Percentiles rank a stretch among this genome's conserved stretches.
phyloP scores from a whole-genome alignment of 2,888 invertebrate genomes.

The Gibbula magus region DNA sequence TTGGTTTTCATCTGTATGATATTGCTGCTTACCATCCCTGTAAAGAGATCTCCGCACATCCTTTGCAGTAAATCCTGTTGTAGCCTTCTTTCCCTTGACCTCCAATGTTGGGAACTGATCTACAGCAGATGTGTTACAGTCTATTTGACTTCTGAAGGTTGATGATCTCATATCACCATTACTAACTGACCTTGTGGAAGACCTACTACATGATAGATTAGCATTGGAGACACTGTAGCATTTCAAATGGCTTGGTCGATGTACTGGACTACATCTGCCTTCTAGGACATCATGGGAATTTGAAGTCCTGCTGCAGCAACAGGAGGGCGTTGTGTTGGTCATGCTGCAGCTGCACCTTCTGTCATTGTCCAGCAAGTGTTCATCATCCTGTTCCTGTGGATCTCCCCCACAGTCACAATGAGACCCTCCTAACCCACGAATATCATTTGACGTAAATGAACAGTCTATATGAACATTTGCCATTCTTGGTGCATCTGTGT shows the following conservation, averaged over 20 bases:
- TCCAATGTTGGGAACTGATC: background rate
- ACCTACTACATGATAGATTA: background rate
- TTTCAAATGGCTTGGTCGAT: too few species aligned
- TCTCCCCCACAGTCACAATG: background rate
- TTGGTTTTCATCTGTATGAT: too few species aligned
- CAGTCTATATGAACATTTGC: background rate
- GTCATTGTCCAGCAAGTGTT: too few species aligned
- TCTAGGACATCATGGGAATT: background rate
- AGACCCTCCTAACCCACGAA: too few species aligned
- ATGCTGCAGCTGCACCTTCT: background rate
- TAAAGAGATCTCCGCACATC: too few species aligned
- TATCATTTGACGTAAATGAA: background rate
- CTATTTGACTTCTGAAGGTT: background rate
- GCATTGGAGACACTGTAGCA: too few species aligned
- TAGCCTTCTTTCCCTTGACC: background rate
- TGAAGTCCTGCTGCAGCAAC: background rate
- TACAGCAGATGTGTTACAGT: slow-evolving; percentile 2
- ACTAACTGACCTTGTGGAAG: background rate
- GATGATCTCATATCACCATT: background rate
- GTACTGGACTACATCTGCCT: background rate
- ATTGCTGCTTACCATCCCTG: too few species aligned
- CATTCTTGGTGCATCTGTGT: background rate
- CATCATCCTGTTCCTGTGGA: background rate
- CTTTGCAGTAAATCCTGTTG: background rate
- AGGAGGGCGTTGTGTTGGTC: background rate